Evolutionary conservation across 1,140 invertebrate species (phyloP).

Genomic region (Helicoverpa zea): DNA sequence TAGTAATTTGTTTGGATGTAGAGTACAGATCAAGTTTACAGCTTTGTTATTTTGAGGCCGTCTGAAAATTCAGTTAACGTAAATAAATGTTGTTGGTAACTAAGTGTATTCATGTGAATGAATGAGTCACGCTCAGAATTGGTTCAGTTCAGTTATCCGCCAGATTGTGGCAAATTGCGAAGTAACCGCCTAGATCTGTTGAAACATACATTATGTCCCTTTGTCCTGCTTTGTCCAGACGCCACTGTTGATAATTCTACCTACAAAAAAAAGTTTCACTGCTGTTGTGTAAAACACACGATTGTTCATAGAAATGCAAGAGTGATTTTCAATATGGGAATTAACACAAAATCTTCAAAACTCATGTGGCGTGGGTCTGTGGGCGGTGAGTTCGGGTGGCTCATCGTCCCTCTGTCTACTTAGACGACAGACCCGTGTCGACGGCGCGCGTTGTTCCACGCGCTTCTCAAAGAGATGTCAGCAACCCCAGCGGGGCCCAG

Average conservation of each 20-base stretch:
- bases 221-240: background rate
- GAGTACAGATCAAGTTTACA: background rate
- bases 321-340: no score
- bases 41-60: slow-evolving; percentile 36
- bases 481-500: no score
- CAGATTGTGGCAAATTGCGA: slow-evolving; percentile 70
- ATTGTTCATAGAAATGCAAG: background rate
- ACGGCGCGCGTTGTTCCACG: no score
- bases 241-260: background rate
- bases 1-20: background rate
- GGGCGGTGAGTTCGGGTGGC: no score
- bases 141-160: slow-evolving; percentile 76
- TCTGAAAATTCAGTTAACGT: slow-evolving; percentile 66
- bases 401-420: no score
- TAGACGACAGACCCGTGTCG: no score
- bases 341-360: no score
- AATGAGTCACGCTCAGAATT: slow-evolving; percentile 81
- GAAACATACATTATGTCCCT: background rate
- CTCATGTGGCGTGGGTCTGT: no score
- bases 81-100: slow-evolving; percentile 75
- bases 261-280: background rate
- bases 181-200: slow-evolving; percentile 17
- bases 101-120: slow-evolving; percentile 77
- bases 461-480: no score
- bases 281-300: background rate